Conservation (phyloP, 2,797 vertebrate genomes). For the Microchirus variegatus region DNA sequence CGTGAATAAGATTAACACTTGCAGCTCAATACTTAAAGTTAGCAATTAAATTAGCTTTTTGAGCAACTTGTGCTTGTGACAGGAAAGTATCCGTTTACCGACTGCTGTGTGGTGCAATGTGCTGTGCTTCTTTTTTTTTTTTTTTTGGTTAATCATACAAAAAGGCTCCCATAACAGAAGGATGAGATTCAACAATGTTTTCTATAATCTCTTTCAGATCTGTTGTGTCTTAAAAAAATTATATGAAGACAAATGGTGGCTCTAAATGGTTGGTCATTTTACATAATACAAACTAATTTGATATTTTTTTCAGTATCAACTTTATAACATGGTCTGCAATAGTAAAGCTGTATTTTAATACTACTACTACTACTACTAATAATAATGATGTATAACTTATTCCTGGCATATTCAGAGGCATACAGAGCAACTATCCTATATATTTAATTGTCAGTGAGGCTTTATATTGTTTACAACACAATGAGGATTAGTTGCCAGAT, state of each 20-base stretch:
- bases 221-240: conserved; percentile 8
- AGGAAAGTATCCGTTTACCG: conserved; percentile 3
- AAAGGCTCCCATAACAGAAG: conserved; percentile 2
- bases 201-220: conserved; percentile 5
- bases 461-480: conserved; percentile 35
- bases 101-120: conserved; percentile 10
- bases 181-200: neutral
- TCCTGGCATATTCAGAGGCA: neutral
- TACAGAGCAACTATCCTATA: neutral
- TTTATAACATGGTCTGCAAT: conserved; percentile 15
- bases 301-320: conserved; percentile 43
- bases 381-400: conserved; percentile 1
- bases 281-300: conserved; percentile 12
- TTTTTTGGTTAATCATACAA: conserved; percentile 5
- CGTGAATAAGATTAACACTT: conserved; percentile 5
- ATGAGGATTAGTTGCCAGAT: conserved; percentile 10
- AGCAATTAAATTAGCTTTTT: neutral
- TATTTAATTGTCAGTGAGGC: conserved; percentile 40
- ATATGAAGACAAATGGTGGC: conserved; percentile 8
- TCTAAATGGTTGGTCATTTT: neutral
- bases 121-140: conserved; percentile 15
- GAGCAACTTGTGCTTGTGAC: neutral
- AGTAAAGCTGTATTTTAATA: conserved; percentile 13
- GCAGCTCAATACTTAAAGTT: neutral
- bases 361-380: no score